These are phyloP conservation scores for Sterrhoptilus dennistouni DNA, from an alignment of 2,113 vertebrate species.

Conservation along the genomic window DNA sequence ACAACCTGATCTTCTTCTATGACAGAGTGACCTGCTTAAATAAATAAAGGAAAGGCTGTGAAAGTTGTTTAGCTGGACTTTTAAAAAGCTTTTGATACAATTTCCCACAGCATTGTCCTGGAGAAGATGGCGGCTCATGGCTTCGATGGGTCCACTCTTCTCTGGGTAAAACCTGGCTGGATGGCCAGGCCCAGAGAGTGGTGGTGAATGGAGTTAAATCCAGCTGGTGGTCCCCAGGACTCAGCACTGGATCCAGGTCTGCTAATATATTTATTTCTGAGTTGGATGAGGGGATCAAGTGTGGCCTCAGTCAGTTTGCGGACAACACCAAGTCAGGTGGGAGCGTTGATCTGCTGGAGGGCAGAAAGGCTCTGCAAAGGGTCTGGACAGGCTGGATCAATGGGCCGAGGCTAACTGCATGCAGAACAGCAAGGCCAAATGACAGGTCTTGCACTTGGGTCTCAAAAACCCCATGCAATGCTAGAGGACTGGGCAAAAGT, in stretches of 20 bases:
- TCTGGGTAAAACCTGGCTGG: neutral
- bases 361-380: neutral
- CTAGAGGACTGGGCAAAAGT: neutral
- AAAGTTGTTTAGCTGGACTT: neutral
- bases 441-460: neutral
- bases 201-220: neutral
- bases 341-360: neutral
- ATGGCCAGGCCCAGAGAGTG: neutral
- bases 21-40: neutral
- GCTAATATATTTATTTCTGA: neutral
- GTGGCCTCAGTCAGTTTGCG: rapidly evolving
- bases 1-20: neutral
- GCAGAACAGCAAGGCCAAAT: neutral
- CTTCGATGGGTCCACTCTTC: neutral
- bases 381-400: neutral
- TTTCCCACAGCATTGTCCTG: neutral
- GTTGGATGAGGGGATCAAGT: rapidly evolving
- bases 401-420: neutral
- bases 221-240: neutral
- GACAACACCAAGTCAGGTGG: neutral
- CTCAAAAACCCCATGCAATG: neutral
- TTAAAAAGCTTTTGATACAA: neutral
- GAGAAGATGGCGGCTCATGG: neutral
- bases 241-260: neutral
- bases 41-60: neutral